Conservation (phyloP, 2,888 invertebrate species). For the Epinotia ramella region DNA sequence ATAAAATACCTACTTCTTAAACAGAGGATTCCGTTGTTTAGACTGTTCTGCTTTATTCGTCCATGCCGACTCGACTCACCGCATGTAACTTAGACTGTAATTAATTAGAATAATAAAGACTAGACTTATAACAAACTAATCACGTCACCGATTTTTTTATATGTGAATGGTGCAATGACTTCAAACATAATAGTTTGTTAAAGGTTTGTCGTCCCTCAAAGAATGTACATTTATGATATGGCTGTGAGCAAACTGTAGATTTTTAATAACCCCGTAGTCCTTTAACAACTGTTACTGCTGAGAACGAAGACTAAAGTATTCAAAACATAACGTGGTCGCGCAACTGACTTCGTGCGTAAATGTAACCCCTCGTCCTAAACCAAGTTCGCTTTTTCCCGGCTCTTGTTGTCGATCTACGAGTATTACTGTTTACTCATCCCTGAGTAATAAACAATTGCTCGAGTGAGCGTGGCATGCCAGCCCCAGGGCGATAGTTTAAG, state of each 20-base stretch:
- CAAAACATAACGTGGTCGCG: neutral
- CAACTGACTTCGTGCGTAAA: neutral
- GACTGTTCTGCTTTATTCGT: slow-evolving; percentile 20
- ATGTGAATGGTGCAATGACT: neutral
- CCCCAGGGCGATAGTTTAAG: slow-evolving; percentile 9
- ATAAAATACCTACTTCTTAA: neutral
- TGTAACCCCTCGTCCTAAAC: neutral
- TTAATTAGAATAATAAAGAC: slow-evolving; percentile 16
- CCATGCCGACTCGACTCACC: slow-evolving; percentile 10
- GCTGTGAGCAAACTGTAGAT: slow-evolving; percentile 42
- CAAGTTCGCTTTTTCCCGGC: neutral
- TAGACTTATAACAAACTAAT: slow-evolving; percentile 24
- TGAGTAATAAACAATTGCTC: slow-evolving; percentile 21
- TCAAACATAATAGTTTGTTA: slow-evolving; percentile 19
- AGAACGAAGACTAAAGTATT: slow-evolving; percentile 11
- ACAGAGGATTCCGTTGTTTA: slow-evolving; percentile 7
- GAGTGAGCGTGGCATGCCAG: slow-evolving; percentile 15
- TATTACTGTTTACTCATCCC: slow-evolving; percentile 20
- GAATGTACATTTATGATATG: slow-evolving; percentile 38
- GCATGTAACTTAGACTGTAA: slow-evolving; percentile 35
- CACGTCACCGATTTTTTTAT: neutral
- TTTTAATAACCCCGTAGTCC: slow-evolving; percentile 21
- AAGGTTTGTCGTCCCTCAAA: slow-evolving; percentile 23
- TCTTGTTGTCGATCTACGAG: slow-evolving; percentile 16
- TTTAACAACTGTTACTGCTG: slow-evolving; percentile 14